Conservation (phyloP, 2,113 vertebrate genomes). For the Aegotheles bennettii region DNA sequence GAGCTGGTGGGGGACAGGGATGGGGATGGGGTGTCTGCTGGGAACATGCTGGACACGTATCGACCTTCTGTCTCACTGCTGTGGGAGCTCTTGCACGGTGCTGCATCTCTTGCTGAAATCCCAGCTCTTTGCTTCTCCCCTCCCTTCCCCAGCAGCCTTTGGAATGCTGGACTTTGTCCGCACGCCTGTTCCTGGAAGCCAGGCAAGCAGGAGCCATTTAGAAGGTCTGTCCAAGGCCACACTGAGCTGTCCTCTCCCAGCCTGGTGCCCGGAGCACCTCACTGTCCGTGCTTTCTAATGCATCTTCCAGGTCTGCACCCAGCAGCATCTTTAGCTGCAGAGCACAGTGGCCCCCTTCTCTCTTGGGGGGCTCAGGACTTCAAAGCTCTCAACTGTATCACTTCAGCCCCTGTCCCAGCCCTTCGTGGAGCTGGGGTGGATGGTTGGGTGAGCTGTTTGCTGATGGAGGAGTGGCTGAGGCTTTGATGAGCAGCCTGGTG, state of each 20-base stretch:
- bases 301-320: not conserved
- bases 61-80: not conserved
- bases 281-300: not conserved
- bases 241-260: not conserved
- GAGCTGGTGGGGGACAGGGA: not conserved
- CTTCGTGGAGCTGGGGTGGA: not conserved
- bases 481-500: not conserved
- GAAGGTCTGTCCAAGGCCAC: not conserved
- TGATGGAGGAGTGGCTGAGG: not conserved
- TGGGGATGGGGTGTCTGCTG: not conserved
- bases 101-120: not conserved
- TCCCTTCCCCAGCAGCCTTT: not conserved
- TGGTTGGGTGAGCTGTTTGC: not conserved
- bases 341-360: not conserved
- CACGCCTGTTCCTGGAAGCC: not conserved
- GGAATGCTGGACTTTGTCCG: constrained; percentile 30
- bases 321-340: not conserved
- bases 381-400: not conserved
- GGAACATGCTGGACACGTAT: rapidly evolving
- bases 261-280: not conserved
- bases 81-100: rapidly evolving
- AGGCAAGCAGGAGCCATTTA: not conserved
- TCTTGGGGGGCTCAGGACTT: not conserved
- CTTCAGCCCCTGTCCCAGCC: not conserved
- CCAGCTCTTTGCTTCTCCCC: not conserved